Evolutionary conservation across 2,797 vertebrate species (phyloP).

Genomic region (Aratinga solstitialis): DNA sequence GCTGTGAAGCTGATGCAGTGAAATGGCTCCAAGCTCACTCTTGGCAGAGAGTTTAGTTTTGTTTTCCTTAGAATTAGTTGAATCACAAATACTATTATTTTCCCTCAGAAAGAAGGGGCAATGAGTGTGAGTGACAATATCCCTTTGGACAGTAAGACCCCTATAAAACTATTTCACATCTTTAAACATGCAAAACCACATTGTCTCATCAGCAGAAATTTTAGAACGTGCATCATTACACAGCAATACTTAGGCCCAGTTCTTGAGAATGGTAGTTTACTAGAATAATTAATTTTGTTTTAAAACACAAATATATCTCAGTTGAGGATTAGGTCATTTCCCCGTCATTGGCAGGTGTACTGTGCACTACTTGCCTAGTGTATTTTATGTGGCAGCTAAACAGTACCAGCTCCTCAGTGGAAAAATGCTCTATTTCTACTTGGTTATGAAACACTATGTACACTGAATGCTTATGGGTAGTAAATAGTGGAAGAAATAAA

Average conservation of each 20-base stretch:
- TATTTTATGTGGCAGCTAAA: background rate
- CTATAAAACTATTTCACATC: background rate
- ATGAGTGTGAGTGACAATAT: background rate
- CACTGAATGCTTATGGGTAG: background rate
- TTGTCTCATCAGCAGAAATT: background rate
- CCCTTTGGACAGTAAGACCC: background rate
- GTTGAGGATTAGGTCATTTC: background rate
- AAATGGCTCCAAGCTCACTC: background rate
- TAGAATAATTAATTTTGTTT: background rate
- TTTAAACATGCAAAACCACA: background rate
- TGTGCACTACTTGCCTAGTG: background rate
- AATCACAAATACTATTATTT: background rate
- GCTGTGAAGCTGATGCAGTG: background rate
- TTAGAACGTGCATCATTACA: background rate
- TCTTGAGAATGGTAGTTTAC: background rate
- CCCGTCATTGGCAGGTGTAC: too few relatives aligned
- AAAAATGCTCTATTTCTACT: background rate
- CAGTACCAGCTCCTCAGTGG: background rate
- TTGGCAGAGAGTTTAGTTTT: background rate
- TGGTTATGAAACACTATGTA: background rate
- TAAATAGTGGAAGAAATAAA: background rate
- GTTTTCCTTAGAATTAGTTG: background rate
- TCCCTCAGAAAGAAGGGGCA: background rate
- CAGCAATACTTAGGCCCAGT: background rate
- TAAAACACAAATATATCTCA: background rate